These are phyloP conservation scores for Oncorhynchus keta DNA, from an alignment of 2,113 vertebrate genomes.

Conservation along the genomic window DNA sequence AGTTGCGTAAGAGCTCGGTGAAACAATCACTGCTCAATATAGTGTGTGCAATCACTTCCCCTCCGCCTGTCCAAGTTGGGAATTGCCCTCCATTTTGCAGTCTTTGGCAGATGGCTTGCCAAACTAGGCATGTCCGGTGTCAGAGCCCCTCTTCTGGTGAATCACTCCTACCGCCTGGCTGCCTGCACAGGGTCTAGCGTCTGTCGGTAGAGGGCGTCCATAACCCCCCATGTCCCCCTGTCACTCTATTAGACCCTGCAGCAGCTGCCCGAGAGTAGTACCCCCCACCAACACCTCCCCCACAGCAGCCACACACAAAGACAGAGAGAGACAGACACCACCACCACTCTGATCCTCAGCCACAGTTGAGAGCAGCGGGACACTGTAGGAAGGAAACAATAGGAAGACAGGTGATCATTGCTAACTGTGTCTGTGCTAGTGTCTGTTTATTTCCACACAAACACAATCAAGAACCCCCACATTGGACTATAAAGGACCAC, in stretches of 20 bases:
- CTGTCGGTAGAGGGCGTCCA: background rate
- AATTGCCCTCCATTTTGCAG: background rate
- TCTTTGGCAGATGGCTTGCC: slow-evolving; percentile 7
- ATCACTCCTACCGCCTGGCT: background rate
- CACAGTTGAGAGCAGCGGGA: no score
- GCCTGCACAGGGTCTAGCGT: background rate
- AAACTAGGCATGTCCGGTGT: slow-evolving; percentile 10
- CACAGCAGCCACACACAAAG: background rate
- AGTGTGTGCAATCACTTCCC: background rate
- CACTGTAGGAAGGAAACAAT: background rate
- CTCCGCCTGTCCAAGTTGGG: slow-evolving; percentile 8
- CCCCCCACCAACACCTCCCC: background rate
- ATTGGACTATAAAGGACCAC: no score
- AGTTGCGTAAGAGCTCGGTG: no score
- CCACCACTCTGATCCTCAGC: background rate
- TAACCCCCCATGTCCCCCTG: background rate
- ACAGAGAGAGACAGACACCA: background rate
- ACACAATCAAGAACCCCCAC: no score
- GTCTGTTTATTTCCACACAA: no score
- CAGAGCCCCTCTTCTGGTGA: background rate
- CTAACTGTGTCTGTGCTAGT: no score
- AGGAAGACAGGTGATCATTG: no score
- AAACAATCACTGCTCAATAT: background rate
- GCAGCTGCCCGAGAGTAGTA: background rate
- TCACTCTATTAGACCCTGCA: background rate